A percentile compares a stretch with the other conserved stretches of the same genome.
Evolutionary conservation across 2,888 invertebrate species (phyloP).

Genomic region (Nycteola revayana): DNA sequence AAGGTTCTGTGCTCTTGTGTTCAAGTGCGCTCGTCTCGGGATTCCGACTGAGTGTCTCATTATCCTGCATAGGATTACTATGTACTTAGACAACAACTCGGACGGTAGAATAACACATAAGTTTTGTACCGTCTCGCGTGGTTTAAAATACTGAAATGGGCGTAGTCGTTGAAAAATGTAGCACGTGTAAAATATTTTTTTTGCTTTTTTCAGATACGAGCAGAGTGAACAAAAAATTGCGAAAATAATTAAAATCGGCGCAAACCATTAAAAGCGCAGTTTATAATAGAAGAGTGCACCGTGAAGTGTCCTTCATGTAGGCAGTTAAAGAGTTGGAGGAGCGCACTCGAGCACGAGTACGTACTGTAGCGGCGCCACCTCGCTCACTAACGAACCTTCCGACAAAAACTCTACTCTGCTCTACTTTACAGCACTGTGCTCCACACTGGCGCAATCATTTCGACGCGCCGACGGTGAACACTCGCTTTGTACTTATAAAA

Average conservation of each 20-base stretch:
- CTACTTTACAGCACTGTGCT: constrained; percentile 38
- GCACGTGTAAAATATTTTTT: constrained; percentile 9
- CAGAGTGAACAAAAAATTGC: constrained; percentile 55
- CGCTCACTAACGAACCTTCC: constrained; percentile 74
- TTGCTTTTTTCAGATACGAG: constrained; percentile 18
- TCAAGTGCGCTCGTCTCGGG: constrained; percentile 36
- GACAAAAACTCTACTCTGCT: constrained; percentile 62
- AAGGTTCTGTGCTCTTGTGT: constrained; percentile 32
- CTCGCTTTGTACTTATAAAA: constrained; percentile 46
- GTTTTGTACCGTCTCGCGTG: background rate
- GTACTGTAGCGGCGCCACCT: constrained; percentile 73
- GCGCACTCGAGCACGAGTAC: constrained; percentile 73
- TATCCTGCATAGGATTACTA: constrained; percentile 35
- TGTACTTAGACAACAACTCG: background rate
- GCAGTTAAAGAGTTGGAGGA: constrained; percentile 81
- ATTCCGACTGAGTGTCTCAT: constrained; percentile 40
- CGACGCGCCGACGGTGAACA: constrained; percentile 23
- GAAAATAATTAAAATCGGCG: constrained; percentile 76
- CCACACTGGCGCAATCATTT: constrained; percentile 38
- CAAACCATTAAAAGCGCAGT: constrained; percentile 80
- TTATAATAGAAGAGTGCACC: constrained; percentile 78
- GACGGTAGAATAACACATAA: background rate
- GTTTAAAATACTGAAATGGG: background rate
- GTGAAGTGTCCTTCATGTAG: constrained; percentile 79
- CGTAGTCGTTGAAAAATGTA: background rate